Conservation (phyloP, 1,140 invertebrate species). For the Gonioctena quinquepunctata region DNA sequence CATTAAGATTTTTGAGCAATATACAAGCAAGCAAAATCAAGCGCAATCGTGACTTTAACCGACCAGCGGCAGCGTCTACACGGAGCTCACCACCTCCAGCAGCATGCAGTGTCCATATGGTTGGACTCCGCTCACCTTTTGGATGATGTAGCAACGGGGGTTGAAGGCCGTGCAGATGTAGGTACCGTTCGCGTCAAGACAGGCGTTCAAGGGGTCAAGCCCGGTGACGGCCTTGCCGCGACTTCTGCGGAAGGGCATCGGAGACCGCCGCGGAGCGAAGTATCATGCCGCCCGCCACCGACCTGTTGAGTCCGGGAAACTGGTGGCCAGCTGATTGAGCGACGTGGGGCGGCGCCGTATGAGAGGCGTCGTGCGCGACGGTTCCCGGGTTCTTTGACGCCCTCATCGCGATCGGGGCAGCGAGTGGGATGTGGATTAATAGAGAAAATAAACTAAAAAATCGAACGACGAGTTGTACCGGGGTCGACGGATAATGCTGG, state of each 20-base stretch:
- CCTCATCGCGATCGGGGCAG: not conserved
- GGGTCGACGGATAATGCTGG: too few relatives aligned
- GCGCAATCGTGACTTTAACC: not conserved
- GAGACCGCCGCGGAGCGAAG: slow-evolving; percentile 31
- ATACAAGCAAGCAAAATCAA: not conserved
- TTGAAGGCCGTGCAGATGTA: slow-evolving; percentile 66
- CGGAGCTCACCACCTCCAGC: not conserved
- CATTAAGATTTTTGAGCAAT: not conserved
- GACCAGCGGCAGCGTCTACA: too few relatives aligned
- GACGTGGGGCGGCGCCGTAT: slow-evolving; percentile 25
- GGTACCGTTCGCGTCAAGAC: slow-evolving; percentile 62
- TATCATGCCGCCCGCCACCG: slow-evolving; percentile 42
- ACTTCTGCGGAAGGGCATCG: slow-evolving; percentile 50
- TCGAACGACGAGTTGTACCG: too few relatives aligned
- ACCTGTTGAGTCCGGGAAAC: slow-evolving; percentile 54
- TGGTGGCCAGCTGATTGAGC: slow-evolving; percentile 47
- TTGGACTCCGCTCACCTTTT: slow-evolving; percentile 58
- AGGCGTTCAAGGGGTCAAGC: slow-evolving; percentile 57
- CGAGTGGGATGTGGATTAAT: slow-evolving; percentile 3
- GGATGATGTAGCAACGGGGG: slow-evolving; percentile 65
- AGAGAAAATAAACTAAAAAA: too few relatives aligned
- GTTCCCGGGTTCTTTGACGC: not conserved
- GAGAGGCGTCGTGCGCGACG: slow-evolving; percentile 13
- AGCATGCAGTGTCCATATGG: too few relatives aligned
- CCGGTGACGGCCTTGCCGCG: slow-evolving; percentile 32